Evolutionary conservation across 92 coral and sea anemone genomes (phyloP), one percentile per base, ranked within the genome.

Genomic region (Blastomussa wellsi): DNA sequence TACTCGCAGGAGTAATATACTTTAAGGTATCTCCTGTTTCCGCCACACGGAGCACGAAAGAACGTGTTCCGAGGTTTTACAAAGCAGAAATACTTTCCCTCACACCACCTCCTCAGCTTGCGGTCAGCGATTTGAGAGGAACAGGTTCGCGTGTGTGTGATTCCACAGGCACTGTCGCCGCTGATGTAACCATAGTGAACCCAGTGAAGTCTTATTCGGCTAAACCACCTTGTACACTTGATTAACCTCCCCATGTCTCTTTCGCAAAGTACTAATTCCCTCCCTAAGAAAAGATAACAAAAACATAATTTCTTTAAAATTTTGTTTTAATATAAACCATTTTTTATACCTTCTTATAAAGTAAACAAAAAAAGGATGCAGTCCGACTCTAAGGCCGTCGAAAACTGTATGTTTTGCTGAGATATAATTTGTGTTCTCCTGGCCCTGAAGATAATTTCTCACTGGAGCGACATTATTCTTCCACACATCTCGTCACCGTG

Each of bases 101-200:
- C 82, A 59, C 82, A 79, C 73, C 82, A 64, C 22, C 26, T 19
- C 28, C 55, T 62, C 28, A 79, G 55, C 16, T 38, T 49, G 16
- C 26, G 10, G 37, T 60, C 17, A 31, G 82, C 73, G 12, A 62
- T 79, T 35, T 32, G 28, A 24, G 82, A 51, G 3, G 82, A 79
- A 39, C 82, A 79, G 12, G 82, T 79, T 17, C 41, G 0, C 1
- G 13, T 26, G 16, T 62, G 72, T 1, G 39, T 62, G 73, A 28
- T 79, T 41, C 82, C 82, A 79, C 82, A 79, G 3, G 57, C 72
- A n/a, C 38, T 62, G 55, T 79, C 82, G 15, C 82, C 82, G 8
- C 72, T 41, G 6, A 60, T 60, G 82, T 79, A 79, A 28, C 82
- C 82, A 57, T 79, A 79, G 39, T 79, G 82, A 4, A 62, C 82